Evolutionary conservation across 2,797 vertebrate genomes (phyloP), one percentile per base, ranked within the genome.

Genomic region (Pelochelys cantorii): DNA sequence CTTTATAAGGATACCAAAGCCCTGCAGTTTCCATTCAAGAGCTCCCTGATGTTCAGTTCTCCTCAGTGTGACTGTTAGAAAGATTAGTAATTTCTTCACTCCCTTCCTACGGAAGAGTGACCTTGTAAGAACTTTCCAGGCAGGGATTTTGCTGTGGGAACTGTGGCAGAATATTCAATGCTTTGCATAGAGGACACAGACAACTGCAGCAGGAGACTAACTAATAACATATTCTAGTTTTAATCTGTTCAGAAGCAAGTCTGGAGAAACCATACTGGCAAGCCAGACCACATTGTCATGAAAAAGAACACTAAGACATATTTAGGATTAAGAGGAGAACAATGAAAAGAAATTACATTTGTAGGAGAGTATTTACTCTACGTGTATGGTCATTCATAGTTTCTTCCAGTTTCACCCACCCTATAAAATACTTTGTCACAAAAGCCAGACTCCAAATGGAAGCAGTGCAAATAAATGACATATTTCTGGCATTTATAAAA

Each of bases 271-370:
- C 59, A 34, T 62, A 22, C 84, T 88, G 79, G 48, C 86, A 59
- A 97, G 53, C 90, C 95, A 96, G 81, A 97, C 53, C 53, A 94
- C 62, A 96, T 86, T 42, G 85, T 96, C 83, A 83, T n/a, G 57
- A 96, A 29, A 81, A 95, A 95, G 27, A 97, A 92, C 27, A 78
- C 95, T 90, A 20, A 3, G 81, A 92, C 57, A 53, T 37, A 92
- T 83, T 88, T 68, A 29, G 34, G 18, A 4, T 2, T 2, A 56
- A 37, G 65, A 7, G 14, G 81, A 83, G 34, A 86, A 1, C 42
- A 54, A 18, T 22, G 25, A 60, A 75, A 74, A 5, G n/a, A 20
- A n/a, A 89, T 42, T 62, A 17, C n/a, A 54, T 29, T 48, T 88
- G 14, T n/a, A 60, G 55, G 53, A 68, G 29, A 52, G 25, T 25